A percentile compares a stretch with the other conserved stretches of the same genome.
Conservation (phyloP, 2,888 invertebrate species). For the Cerceris rybyensis region DNA sequence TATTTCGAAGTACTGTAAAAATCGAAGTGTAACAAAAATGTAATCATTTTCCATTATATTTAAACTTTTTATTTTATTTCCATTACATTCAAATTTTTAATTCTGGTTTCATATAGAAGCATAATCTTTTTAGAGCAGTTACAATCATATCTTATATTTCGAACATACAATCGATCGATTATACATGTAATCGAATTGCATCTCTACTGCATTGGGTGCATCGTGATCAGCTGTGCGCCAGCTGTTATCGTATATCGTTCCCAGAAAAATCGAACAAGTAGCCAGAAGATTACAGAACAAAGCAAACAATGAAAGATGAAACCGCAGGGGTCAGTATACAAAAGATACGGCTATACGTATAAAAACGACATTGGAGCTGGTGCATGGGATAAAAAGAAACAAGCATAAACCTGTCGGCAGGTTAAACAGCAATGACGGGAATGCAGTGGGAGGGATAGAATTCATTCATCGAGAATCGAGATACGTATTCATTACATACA, state of each 20-base stretch:
- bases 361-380: not conserved
- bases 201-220: constrained; percentile 16
- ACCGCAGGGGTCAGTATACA: not conserved
- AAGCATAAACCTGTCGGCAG: constrained; percentile 17
- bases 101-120: not conserved
- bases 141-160: not conserved
- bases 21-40: not conserved
- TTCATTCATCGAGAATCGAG: constrained; percentile 66
- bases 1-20: too few relatives aligned
- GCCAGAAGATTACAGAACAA: not conserved
- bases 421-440: constrained; percentile 16
- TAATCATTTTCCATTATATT: not conserved
- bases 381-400: constrained; percentile 4
- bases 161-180: not conserved
- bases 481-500: constrained; percentile 41
- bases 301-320: not conserved
- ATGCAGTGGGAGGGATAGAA: constrained; percentile 20
- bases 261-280: constrained; percentile 4
- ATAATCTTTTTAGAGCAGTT: not conserved
- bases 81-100: not conserved
- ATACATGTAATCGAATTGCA: constrained; percentile 6
- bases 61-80: not conserved
- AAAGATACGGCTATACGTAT: not conserved
- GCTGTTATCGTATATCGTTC: constrained; percentile 25
- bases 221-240: constrained; percentile 18